Evolutionary conservation across 2,888 invertebrate species (phyloP).

Genomic region (Escarpia spicata): DNA sequence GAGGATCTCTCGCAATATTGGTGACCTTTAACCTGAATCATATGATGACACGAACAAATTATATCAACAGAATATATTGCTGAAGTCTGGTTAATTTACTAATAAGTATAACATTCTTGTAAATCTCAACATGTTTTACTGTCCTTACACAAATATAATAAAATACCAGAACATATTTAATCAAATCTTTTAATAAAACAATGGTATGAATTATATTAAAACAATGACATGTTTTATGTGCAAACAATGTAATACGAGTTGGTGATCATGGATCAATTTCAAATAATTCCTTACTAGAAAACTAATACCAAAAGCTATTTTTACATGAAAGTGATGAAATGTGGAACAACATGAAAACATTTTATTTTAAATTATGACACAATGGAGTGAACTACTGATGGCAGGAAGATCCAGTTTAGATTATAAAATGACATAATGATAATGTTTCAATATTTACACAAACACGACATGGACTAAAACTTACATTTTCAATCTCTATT

Average conservation of each 20-base stretch:
- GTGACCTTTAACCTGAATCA: conserved; percentile 10
- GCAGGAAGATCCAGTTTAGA: no score
- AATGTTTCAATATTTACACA: no score
- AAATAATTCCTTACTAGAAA: not conserved
- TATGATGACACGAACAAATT: not conserved
- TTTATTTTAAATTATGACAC: not conserved
- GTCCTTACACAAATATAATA: not conserved
- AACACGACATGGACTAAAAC: not conserved
- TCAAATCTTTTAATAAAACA: not conserved
- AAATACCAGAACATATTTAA: not conserved
- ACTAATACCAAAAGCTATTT: not conserved
- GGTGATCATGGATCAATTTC: no score
- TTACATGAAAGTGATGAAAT: not conserved
- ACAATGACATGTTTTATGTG: no score
- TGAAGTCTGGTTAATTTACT: not conserved
- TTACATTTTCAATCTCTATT: not conserved
- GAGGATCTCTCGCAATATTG: not conserved
- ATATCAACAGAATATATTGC: not conserved
- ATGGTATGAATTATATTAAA: not conserved
- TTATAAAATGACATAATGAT: no score
- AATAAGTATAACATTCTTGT: not conserved
- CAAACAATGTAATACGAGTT: no score
- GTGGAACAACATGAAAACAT: not conserved
- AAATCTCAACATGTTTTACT: not conserved
- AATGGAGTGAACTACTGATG: no score